These are phyloP conservation scores for Characodon lateralis DNA, from an alignment of 2,797 vertebrate genomes.

Conservation along the genomic window DNA sequence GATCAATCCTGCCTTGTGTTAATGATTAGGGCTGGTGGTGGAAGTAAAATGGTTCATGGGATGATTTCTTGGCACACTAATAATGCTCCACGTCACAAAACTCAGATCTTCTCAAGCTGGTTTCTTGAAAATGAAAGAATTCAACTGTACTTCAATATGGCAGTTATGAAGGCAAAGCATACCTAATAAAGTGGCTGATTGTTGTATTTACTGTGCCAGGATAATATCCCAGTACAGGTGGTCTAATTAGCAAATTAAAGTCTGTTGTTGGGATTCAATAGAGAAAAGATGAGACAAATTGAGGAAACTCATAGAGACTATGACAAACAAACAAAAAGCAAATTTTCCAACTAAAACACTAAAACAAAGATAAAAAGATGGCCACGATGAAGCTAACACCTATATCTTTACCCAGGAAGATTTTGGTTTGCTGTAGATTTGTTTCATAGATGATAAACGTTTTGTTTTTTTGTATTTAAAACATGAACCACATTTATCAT, in stretches of 20 bases:
- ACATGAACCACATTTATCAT: constrained; percentile 5
- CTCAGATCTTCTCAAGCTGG: neutral
- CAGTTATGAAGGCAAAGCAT: neutral
- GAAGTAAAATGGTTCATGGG: neutral
- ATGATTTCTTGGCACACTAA: neutral
- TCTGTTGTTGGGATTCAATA: neutral
- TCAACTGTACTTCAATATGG: neutral
- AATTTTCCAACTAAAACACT: neutral
- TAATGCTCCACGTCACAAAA: neutral
- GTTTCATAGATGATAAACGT: neutral
- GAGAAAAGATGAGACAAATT: neutral
- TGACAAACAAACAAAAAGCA: neutral
- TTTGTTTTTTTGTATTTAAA: neutral
- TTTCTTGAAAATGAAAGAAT: neutral
- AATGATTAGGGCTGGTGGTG: neutral
- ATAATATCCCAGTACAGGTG: neutral
- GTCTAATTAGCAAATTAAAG: too few relatives aligned
- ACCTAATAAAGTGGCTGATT: neutral
- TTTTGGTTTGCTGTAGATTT: neutral
- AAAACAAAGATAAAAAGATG: too few relatives aligned
- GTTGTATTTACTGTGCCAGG: neutral
- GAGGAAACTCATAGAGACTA: neutral
- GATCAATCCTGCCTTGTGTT: neutral
- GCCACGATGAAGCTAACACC: too few relatives aligned
- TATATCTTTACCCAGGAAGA: too few relatives aligned